Evolutionary conservation across 1,140 invertebrate species (phyloP).

Genomic region (Pseudomyrmex pallidus): DNA sequence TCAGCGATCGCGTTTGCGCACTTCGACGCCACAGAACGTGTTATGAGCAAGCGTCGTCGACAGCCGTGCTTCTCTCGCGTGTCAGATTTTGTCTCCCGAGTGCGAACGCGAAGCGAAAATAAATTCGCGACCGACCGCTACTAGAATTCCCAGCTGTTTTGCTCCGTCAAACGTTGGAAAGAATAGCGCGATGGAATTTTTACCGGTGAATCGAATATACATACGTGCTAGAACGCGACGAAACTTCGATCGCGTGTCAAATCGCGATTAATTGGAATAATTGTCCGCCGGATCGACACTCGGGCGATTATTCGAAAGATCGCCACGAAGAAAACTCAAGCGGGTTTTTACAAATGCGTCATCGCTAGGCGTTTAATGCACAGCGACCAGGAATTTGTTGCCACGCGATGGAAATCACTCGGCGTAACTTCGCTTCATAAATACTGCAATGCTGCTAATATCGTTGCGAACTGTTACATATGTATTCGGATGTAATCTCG

Average conservation of each 20-base stretch:
- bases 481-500: constrained; percentile 62
- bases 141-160: neutral
- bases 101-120: constrained; percentile 4
- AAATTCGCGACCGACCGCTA: constrained; percentile 12
- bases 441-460: constrained; percentile 61
- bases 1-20: constrained; percentile 57
- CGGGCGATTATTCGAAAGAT: neutral
- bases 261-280: neutral
- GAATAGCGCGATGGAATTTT: neutral
- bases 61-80: neutral
- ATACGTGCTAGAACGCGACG: neutral
- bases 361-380: constrained; percentile 50
- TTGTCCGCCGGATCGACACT: neutral
- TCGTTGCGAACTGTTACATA: constrained; percentile 62
- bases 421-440: constrained; percentile 60
- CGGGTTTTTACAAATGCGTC: constrained; percentile 24
- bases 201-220: neutral
- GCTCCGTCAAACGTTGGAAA: neutral
- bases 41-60: constrained; percentile 31
- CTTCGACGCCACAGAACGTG: constrained; percentile 26
- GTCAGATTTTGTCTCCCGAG: constrained; percentile 30
- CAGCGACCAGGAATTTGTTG: constrained; percentile 42
- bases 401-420: constrained; percentile 59
- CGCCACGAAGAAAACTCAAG: neutral
- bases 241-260: neutral